Evolutionary conservation across 1,140 invertebrate species (phyloP), one percentile per base, ranked within the genome.

Genomic region (Drosophila tsacasi): DNA sequence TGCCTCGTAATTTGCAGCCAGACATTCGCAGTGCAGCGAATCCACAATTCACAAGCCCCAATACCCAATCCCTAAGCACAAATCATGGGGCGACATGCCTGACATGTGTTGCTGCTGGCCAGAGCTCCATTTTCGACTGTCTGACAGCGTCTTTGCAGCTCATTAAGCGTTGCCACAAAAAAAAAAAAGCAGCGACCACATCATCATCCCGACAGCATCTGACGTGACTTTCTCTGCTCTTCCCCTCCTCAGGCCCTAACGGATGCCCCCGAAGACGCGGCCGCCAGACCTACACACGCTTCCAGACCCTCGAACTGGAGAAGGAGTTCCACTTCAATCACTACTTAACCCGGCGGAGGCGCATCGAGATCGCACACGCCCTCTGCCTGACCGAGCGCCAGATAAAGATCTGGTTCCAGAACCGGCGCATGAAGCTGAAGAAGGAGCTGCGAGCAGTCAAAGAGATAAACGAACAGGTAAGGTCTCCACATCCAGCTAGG

Each of bases 241-340:
- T 25, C 3, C 58, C 42, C 47, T 49, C 95, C 96, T 78, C 95
- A 98, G 98, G 98, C 94, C 98, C 98, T 37, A 99, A 99, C 93
- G 98, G 98, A 47, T 99, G 98, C 94, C 98, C 98, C 63, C 94
- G 98, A 91, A 96, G 98, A 90, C 95, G 98, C 85, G 98, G 98
- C 55, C 95, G 98, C 67, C 98, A 99, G 94, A 99, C 98, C 5
- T 99, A 99, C 95, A 99, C 98, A 65, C 96, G 97, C 82, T 98
- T 98, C 94, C 97, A 98, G 93, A 98, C 97, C 2, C 94, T 98
- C 92, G 97, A 98, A 93, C 95, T 98, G 93, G 98, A 99, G 94
- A 99, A 99, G 94, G 98, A 99, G 94, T 99, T 99, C 94, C 98
- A 99, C 93, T 99, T 98, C 94, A 99, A 99, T 94, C 98, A 99